A percentile compares a stretch with the other conserved stretches of the same genome.
Conservation (phyloP, 2,797 vertebrate species). For the Garrulus glandarius region DNA sequence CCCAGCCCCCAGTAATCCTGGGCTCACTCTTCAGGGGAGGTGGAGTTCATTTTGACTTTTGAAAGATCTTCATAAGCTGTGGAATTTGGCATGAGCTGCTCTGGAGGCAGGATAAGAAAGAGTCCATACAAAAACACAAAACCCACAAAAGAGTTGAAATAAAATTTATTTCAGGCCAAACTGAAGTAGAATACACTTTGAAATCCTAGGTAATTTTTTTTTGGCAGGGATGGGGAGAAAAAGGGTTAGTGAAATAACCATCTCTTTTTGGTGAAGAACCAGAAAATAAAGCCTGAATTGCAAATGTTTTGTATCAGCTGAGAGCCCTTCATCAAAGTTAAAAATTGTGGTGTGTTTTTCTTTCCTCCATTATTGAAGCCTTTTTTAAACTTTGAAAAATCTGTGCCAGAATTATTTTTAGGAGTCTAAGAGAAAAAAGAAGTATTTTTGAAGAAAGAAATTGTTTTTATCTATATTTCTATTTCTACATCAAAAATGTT, state of each 20-base stretch:
- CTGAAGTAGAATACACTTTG: background rate
- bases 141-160: background rate
- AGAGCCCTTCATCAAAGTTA: background rate
- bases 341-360: background rate
- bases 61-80: background rate
- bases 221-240: background rate
- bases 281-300: background rate
- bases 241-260: background rate
- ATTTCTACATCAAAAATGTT: background rate
- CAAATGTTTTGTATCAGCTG: background rate
- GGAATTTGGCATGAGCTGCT: background rate
- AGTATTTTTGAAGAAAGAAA: background rate
- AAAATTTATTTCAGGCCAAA: background rate
- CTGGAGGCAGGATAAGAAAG: background rate
- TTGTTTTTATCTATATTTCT: background rate
- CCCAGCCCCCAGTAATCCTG: background rate
- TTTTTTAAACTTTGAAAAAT: background rate
- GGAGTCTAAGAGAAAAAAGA: background rate
- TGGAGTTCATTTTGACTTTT: background rate
- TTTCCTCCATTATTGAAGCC: background rate
- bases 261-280: background rate
- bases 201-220: background rate
- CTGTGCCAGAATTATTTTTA: slow-evolving; percentile 8
- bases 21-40: background rate
- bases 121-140: background rate